A percentile compares a stretch with the other conserved stretches of the same genome.
Evolutionary conservation across 2,113 vertebrate genomes (phyloP).

Genomic region (Pseudois nayaur): DNA sequence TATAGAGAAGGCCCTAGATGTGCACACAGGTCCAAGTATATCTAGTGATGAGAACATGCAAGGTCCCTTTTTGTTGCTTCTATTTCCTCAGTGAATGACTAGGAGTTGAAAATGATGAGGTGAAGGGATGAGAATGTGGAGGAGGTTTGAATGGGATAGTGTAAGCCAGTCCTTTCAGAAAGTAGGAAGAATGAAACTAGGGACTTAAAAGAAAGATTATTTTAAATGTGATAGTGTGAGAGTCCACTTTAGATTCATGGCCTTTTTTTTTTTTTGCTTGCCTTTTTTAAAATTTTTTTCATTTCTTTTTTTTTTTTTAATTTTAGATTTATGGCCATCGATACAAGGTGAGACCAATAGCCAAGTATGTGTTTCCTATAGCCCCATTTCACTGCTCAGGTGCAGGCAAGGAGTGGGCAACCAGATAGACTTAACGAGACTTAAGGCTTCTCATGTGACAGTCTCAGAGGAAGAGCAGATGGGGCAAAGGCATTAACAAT

Average conservation of each 20-base stretch:
- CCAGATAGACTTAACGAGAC: neutral
- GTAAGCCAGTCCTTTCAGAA: neutral
- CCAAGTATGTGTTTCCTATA: neutral
- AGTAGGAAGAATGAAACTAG: neutral
- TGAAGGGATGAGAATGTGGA: neutral
- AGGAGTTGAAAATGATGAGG: neutral
- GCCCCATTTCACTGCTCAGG: neutral
- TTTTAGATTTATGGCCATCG: neutral
- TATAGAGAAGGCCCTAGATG: neutral
- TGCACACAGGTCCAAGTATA: neutral
- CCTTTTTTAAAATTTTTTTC: fast-evolving
- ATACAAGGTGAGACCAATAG: neutral
- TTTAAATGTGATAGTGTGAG: neutral
- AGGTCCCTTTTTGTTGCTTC: neutral
- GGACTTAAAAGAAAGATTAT: neutral
- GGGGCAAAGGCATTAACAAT: neutral
- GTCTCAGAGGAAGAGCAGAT: neutral
- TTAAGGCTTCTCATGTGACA: neutral
- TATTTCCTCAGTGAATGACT: neutral
- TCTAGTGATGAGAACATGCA: neutral
- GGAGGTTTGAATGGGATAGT: neutral
- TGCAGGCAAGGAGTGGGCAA: neutral
- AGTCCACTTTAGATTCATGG: neutral
- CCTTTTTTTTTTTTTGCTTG: neutral
- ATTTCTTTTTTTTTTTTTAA: neutral